Base-by-base conservation (phyloP, 2,888 invertebrate genomes). In the Didymodactylos carnosus region DNA sequence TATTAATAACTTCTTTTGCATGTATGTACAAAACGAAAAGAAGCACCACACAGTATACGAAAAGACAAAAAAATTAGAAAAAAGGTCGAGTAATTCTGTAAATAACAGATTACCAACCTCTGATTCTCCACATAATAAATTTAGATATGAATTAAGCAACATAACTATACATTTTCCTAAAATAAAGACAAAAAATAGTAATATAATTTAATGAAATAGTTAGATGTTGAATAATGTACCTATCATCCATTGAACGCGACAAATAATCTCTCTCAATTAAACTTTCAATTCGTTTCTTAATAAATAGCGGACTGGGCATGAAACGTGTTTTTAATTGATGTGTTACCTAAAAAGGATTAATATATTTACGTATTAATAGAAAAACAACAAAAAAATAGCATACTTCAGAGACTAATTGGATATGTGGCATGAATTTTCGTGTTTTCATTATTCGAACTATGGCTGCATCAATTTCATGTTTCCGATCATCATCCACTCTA, bases 391-490 rank as follows among this genome's bases (percentile, higher is more conserved):
- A n/a, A n/a, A n/a, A 69, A 73, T 70, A 40, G 11, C 39, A 69
- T 77, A 86, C 95, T 87, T 97, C 95, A 51, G 94, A 89, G 77
- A 97, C 92, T 78, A 98, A 88, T 79, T 92, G 88, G 83, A 94
- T 94, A 80, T 86, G 86, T 75, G 82, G 88, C 89, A 97, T 90
- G 80, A 90, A 89, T 87, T 95, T 94, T 78, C 97, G 87, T 71
- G 94, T 91, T 86, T 98, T 98, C 98, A 98, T 98, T 82, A 98
- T 95, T 82, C 94, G 88, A 77, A 98, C 97, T 82, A 98, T 94
- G 77, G 97, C 97, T 71, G 97, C 97, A 86, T 98, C 98, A 79
- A 98, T 97, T 82, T 97, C 97, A 84, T 97, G 95, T 84, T 97
- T 97, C 79, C 97, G 88, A 85, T 98, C 97, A 84, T 98, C 97